phyloP scores from a whole-genome alignment of 2,797 vertebrate genomes.

The Lophotriccus pileatus region DNA sequence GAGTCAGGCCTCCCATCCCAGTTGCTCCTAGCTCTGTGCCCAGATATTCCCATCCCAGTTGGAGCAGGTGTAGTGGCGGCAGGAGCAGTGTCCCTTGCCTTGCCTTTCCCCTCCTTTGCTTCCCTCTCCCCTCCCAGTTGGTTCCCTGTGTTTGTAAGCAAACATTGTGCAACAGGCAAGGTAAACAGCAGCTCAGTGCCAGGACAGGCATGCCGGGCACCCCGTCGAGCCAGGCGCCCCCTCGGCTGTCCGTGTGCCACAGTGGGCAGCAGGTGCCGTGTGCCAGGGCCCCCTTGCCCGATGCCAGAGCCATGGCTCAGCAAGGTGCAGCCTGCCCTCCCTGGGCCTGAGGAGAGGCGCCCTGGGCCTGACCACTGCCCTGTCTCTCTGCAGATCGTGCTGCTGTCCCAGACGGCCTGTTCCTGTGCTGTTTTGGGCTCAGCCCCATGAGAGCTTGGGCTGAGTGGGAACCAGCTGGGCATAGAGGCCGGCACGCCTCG shows the following conservation, averaged over 20 bases:
- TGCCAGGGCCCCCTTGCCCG: neutral
- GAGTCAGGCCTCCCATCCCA: neutral
- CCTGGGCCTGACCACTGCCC: conserved; percentile 26
- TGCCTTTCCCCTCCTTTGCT: neutral
- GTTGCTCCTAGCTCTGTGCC: neutral
- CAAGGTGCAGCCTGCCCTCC: neutral
- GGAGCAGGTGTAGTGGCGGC: neutral
- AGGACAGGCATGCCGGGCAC: neutral
- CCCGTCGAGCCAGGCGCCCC: accelerated
- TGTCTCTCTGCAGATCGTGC: conserved; percentile 27
- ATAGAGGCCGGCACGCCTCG: neutral
- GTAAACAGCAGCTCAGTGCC: neutral
- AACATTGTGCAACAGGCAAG: conserved; percentile 28
- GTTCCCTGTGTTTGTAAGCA: neutral
- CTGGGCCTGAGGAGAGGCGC: neutral
- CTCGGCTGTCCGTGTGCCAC: accelerated
- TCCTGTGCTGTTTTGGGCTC: neutral
- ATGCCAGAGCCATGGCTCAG: accelerated
- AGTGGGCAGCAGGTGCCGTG: neutral
- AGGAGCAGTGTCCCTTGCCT: neutral
- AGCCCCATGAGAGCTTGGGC: conserved; percentile 33
- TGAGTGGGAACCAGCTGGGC: neutral
- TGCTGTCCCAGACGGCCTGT: neutral
- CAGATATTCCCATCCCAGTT: accelerated
- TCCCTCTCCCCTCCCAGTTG: neutral